phyloP scores from a whole-genome alignment of 1,140 invertebrate genomes.

The Plodia interpunctella region DNA sequence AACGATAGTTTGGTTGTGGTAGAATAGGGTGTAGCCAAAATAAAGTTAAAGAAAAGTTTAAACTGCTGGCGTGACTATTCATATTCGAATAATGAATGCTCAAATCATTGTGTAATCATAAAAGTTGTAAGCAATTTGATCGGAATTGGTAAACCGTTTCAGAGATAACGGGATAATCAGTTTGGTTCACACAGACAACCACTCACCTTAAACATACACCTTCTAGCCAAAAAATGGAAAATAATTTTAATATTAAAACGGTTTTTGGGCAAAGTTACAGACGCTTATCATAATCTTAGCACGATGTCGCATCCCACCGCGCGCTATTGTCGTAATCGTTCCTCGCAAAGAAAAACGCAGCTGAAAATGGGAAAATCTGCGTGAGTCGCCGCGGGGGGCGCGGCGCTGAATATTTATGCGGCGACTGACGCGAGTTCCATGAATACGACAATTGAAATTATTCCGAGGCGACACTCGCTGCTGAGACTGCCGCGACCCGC shows the following conservation, averaged over 20 bases:
- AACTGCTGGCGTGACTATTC: no score
- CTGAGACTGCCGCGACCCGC: constrained; percentile 10
- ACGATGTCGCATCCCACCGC: neutral
- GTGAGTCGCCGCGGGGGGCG: neutral
- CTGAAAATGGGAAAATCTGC: neutral
- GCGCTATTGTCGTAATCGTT: neutral
- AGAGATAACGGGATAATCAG: no score
- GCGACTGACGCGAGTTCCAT: constrained; percentile 21
- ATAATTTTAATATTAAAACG: neutral
- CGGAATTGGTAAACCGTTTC: no score
- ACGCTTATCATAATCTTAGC: neutral
- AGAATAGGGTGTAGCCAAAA: no score
- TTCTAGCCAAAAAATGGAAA: neutral
- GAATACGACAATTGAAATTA: constrained; percentile 33
- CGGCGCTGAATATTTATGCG: constrained; percentile 27
- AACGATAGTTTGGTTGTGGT: no score
- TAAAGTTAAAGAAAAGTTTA: no score
- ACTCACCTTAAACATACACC: no score
- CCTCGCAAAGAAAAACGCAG: neutral
- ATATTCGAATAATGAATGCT: no score
- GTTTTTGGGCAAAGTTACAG: neutral
- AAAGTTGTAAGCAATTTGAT: no score
- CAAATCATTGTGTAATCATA: no score
- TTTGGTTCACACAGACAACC: no score
- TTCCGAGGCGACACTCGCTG: constrained; percentile 19